Conservation (phyloP, 2,888 invertebrate genomes). For the Lycia hirtaria region DNA sequence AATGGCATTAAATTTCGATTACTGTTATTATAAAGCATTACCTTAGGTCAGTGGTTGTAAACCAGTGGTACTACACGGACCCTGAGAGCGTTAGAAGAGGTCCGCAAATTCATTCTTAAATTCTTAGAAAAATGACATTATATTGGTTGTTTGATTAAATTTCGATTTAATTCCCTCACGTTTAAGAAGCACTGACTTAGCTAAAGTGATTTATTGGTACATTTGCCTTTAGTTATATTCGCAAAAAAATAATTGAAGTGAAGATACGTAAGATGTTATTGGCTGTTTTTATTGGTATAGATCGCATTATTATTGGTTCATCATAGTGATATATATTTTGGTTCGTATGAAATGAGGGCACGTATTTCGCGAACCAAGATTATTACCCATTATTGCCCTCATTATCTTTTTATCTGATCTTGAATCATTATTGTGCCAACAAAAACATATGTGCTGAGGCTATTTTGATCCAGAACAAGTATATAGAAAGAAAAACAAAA, state of each 20-base stretch:
- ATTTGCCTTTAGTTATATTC: slow-evolving; percentile 19
- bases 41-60: too few species aligned
- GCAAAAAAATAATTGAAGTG: slow-evolving; percentile 15
- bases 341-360: slow-evolving; percentile 60
- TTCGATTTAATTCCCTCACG: slow-evolving; percentile 16
- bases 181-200: slow-evolving; percentile 26
- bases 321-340: slow-evolving; percentile 50
- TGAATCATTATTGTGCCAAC: slow-evolving; percentile 42
- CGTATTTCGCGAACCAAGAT: slow-evolving; percentile 53
- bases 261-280: slow-evolving; percentile 34
- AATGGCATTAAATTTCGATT: slow-evolving; percentile 33
- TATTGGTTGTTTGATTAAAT: too few species aligned
- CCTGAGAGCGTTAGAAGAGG: too few species aligned
- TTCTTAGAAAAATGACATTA: too few species aligned
- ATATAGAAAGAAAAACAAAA: neutral
- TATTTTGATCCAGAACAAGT: slow-evolving; percentile 1
- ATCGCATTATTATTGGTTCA: slow-evolving; percentile 34
- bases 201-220: slow-evolving; percentile 37
- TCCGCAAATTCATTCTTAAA: too few species aligned
- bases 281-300: slow-evolving; percentile 33
- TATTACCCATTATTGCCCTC: slow-evolving; percentile 60
- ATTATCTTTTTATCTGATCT: slow-evolving; percentile 55
- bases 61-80: too few species aligned
- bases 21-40: too few species aligned
- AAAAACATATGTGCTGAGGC: slow-evolving; percentile 35